Evolutionary conservation across 2,113 vertebrate genomes (phyloP).

Genomic region (Semnopithecus entellus): DNA sequence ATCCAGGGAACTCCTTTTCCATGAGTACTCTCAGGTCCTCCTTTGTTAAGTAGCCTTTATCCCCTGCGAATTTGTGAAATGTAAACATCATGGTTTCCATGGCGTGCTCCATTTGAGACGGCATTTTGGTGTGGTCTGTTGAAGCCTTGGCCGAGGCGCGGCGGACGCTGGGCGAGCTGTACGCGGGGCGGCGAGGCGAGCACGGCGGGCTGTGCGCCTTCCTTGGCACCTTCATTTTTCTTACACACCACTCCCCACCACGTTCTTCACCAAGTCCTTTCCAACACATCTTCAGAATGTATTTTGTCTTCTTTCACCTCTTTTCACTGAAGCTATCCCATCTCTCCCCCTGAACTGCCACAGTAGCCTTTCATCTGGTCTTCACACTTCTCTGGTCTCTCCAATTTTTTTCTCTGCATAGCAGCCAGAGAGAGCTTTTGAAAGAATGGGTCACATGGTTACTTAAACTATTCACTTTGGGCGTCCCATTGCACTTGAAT

Average conservation of each 20-base stretch:
- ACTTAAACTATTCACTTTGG: slow-evolving; percentile 2
- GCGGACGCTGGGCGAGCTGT: no score
- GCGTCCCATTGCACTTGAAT: background rate
- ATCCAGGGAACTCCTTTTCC: no score
- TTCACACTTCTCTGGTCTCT: slow-evolving; percentile 5
- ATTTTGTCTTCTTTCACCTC: background rate
- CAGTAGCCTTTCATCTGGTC: background rate
- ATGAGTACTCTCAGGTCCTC: no score
- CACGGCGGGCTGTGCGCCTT: no score
- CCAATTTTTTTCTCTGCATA: background rate
- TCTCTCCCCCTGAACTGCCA: background rate
- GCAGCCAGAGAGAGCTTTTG: slow-evolving; percentile 9
- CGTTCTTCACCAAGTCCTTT: slow-evolving; percentile 23
- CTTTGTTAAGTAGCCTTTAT: no score
- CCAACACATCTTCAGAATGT: background rate
- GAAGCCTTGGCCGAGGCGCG: no score
- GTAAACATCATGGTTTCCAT: no score
- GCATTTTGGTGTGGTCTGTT: no score
- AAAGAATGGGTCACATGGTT: background rate
- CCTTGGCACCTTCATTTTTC: background rate
- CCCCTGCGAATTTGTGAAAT: no score
- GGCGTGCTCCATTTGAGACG: no score
- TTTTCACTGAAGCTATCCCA: background rate
- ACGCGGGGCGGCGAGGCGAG: no score
- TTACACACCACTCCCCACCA: background rate